Percentiles rank a stretch among this genome's conserved stretches.
Evolutionary conservation across 2,888 invertebrate genomes (phyloP).

Genomic region (Phanerotoma sp.): DNA sequence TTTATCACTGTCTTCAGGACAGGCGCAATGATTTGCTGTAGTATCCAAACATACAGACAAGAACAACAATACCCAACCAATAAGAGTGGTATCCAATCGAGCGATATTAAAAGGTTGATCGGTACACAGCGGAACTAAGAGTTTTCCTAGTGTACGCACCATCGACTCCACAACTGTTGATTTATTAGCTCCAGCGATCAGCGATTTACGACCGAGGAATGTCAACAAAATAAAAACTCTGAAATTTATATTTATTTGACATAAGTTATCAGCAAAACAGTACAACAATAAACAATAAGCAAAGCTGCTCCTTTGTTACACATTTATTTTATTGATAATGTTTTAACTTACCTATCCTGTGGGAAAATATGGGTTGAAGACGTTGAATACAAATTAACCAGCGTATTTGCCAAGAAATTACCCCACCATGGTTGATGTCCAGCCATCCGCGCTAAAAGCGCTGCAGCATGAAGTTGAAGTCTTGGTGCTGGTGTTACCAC

Average conservation of each 20-base stretch:
- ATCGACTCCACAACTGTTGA: conserved; percentile 68
- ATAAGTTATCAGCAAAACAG: background rate
- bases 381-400: conserved; percentile 76
- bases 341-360: conserved; percentile 71
- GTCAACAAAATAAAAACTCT: conserved; percentile 85
- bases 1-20: conserved; percentile 51
- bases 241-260: conserved; percentile 27
- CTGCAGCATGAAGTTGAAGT: conserved; percentile 75
- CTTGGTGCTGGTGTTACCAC: conserved; percentile 74
- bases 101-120: conserved; percentile 39
- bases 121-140: conserved; percentile 61
- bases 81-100: conserved; percentile 49
- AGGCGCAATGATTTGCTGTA: conserved; percentile 42
- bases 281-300: too few species aligned
- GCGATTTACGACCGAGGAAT: conserved; percentile 79
- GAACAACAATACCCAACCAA: conserved; percentile 77
- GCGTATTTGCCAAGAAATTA: conserved; percentile 79
- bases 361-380: conserved; percentile 79
- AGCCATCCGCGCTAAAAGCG: conserved; percentile 76
- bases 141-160: conserved; percentile 63
- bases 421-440: conserved; percentile 87
- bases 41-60: conserved; percentile 70
- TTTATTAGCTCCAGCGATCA: conserved; percentile 58
- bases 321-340: background rate
- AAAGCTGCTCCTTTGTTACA: background rate